Percentiles rank a stretch among this genome's conserved stretches.
These are phyloP conservation scores for Benthosema pterotum DNA, from an alignment of 2,797 vertebrate genomes.

Conservation along the genomic window DNA sequence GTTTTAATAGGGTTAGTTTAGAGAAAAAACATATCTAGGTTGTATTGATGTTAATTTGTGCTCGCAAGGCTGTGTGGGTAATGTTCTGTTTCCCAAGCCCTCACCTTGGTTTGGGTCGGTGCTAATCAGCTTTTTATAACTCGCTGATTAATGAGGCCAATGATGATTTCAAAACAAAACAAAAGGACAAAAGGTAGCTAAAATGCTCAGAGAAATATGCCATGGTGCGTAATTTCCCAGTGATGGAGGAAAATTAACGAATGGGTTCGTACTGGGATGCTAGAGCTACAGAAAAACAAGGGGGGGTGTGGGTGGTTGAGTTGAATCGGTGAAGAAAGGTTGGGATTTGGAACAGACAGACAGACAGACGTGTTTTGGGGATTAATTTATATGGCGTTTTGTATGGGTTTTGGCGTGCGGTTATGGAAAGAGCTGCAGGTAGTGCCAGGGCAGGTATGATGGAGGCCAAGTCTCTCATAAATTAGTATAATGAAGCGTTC, in stretches of 20 bases:
- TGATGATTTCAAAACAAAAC: constrained; percentile 28
- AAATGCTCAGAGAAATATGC: constrained; percentile 7
- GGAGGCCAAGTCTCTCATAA: constrained; percentile 36
- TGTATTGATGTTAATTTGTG: constrained; percentile 9
- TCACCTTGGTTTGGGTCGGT: constrained; percentile 33
- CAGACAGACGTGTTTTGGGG: constrained; percentile 5
- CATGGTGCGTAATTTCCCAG: neutral
- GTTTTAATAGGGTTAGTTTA: constrained; percentile 29
- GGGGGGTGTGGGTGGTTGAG: neutral
- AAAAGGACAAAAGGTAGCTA: constrained; percentile 5
- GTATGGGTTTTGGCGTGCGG: constrained; percentile 13
- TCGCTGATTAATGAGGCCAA: constrained; percentile 42
- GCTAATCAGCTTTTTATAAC: constrained; percentile 47
- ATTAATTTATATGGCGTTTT: neutral
- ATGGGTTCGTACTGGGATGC: neutral
- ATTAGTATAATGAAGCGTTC: constrained; percentile 39
- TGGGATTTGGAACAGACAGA: neutral
- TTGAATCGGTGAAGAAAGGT: neutral
- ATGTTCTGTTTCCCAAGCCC: neutral
- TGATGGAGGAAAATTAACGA: constrained; percentile 2
- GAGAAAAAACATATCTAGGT: no score
- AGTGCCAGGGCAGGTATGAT: constrained; percentile 17
- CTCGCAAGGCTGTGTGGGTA: constrained; percentile 7
- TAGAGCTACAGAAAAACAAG: constrained; percentile 9
- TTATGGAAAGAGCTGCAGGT: constrained; percentile 5